Conservation (phyloP, 2,888 invertebrate species). For the Oxytorus armatus region DNA sequence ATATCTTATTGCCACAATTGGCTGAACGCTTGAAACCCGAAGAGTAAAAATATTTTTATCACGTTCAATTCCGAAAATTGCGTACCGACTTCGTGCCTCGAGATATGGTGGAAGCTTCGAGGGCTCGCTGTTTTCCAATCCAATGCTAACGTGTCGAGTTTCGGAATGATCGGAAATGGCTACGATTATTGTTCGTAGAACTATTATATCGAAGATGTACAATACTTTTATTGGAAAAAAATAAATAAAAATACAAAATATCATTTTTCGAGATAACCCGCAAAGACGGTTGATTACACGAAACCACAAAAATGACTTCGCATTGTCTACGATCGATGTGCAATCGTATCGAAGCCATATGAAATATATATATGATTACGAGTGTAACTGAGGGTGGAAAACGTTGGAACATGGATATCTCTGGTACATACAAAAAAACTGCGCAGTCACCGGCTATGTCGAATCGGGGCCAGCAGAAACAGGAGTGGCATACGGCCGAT, state of each 20-base stretch:
- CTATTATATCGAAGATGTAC: too few species aligned
- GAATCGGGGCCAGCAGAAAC: constrained; percentile 45
- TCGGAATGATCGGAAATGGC: too few species aligned
- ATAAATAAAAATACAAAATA: too few species aligned
- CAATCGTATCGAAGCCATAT: constrained; percentile 41
- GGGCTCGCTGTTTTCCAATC: too few species aligned
- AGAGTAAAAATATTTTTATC: too few species aligned
- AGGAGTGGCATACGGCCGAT: constrained; percentile 54
- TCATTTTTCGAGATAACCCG: neutral
- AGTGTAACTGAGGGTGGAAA: constrained; percentile 36
- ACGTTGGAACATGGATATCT: constrained; percentile 32
- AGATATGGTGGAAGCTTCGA: too few species aligned
- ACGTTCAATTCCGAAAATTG: too few species aligned
- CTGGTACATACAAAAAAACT: constrained; percentile 5
- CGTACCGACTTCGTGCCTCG: too few species aligned
- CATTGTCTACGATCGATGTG: constrained; percentile 47
- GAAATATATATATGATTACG: constrained; percentile 1
- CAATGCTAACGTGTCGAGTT: too few species aligned
- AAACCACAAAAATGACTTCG: constrained; percentile 54
- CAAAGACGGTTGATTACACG: constrained; percentile 24
- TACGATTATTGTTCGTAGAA: too few species aligned
- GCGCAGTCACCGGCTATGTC: constrained; percentile 41
- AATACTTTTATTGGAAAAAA: too few species aligned
- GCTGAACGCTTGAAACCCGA: too few species aligned
- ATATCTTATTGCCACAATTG: neutral